Evolutionary conservation across 2,888 invertebrate genomes (phyloP), one percentile per base, ranked within the genome.

Genomic region (Trachelus tabidus): DNA sequence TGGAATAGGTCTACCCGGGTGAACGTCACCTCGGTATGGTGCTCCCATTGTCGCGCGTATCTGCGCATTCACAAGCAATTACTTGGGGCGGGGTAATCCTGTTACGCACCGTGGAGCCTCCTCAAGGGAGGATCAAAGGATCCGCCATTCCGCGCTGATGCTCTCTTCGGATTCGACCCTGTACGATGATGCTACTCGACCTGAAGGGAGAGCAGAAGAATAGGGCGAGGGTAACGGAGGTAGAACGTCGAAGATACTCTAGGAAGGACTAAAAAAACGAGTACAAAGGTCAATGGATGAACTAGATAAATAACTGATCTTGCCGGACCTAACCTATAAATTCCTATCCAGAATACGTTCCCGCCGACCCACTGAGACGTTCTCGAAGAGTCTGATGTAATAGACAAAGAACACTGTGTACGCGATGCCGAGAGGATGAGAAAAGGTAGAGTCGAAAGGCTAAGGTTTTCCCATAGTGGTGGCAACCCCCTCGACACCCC

Each of bases 21-120:
- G 71, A 33, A 31, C 71, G 31, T 33, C 71, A 34, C 71, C 33
- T 33, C 71, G 71, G 12, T 30, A 34, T 71, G 33, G 71, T 30
- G 82, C 79, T 79, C 79, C 78, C 81, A 82, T 82, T 83, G 84
- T 84, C 83, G 80, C 74, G 74, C 74, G 74, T 74, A 74, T 74
- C 78, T 69, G 85, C 83, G 88, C 89, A 90, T 91, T 91, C 91
- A 90, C 90, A 86, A 91, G 89, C 91, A 91, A 91, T 91, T 91
- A 91, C 91, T 82, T 82, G 82, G 87, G 90, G 90, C 86, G 90
- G 90, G 87, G 90, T 91, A 91, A 91, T 91, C 91, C 89, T 85
- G 86, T 89, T 91, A 91, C 81, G 83, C 79, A 80, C 83, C 80
- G 83, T 83, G 82, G 83, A 81, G 82, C 82, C 83, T 87, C 85